These are phyloP conservation scores for Dromius quadrimaculatus DNA, from an alignment of 2,888 invertebrate genomes.

Conservation along the genomic window DNA sequence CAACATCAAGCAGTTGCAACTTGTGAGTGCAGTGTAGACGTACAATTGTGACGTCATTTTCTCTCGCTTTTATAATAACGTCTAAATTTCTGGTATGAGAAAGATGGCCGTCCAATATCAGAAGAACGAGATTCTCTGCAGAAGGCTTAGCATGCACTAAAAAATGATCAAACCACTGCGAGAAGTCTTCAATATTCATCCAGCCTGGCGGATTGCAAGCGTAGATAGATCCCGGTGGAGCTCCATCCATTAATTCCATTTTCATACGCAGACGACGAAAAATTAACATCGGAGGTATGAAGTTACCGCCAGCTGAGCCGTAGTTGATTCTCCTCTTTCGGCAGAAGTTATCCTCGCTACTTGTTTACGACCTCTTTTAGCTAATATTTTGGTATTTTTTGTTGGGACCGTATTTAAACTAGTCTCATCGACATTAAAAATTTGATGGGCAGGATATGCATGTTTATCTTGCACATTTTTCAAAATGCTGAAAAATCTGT, in stretches of 20 bases:
- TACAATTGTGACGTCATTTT: constrained; percentile 59
- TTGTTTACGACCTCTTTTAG: constrained; percentile 57
- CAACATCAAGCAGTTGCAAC: constrained; percentile 58
- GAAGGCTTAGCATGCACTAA: constrained; percentile 57
- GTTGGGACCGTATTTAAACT: constrained; percentile 56
- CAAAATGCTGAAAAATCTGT: constrained; percentile 41
- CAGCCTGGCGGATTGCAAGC: constrained; percentile 57
- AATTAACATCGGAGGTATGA: constrained; percentile 57
- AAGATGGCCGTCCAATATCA: constrained; percentile 61
- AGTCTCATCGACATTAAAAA: constrained; percentile 52
- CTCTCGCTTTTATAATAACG: constrained; percentile 56
- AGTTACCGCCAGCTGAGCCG: not conserved
- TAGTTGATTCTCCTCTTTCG: constrained; percentile 36
- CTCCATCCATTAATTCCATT: too few relatives aligned
- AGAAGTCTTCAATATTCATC: constrained; percentile 61
- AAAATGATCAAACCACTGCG: constrained; percentile 63
- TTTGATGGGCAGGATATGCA: constrained; percentile 29
- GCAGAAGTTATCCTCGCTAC: constrained; percentile 57
- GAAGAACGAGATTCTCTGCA: not conserved
- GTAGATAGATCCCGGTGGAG: not conserved
- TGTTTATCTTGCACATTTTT: not conserved
- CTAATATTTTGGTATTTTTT: constrained; percentile 57
- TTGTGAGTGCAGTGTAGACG: constrained; percentile 59
- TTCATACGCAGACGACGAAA: constrained; percentile 51
- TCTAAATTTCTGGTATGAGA: constrained; percentile 60